Evolutionary conservation across 2,113 vertebrate species (phyloP).

Genomic region (Phycodurus eques): DNA sequence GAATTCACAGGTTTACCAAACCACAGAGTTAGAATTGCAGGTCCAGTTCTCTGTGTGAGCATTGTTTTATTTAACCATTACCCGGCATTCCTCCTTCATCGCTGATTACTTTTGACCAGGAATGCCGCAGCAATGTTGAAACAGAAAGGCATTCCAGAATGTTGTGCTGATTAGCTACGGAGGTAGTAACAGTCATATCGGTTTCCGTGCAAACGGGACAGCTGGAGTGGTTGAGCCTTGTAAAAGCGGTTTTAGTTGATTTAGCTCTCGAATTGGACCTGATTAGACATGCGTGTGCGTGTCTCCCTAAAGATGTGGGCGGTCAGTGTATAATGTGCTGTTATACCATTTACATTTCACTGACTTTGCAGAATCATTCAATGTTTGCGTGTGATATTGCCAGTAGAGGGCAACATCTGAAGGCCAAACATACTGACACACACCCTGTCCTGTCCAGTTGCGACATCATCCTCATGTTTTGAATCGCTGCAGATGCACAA

Average conservation of each 20-base stretch:
- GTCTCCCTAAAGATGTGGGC: not conserved
- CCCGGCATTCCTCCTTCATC: not conserved
- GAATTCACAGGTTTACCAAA: too few relatives aligned
- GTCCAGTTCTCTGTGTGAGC: not conserved
- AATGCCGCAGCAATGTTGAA: not conserved
- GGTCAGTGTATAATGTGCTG: not conserved
- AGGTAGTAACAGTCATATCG: not conserved
- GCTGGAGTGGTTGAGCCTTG: conserved; percentile 1
- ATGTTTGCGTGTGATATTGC: not conserved
- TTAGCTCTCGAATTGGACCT: not conserved
- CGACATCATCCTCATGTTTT: conserved; percentile 5
- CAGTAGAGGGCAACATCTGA: conserved; percentile 20
- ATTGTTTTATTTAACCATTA: not conserved
- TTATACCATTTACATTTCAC: not conserved
- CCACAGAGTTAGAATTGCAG: not conserved
- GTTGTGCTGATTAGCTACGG: conserved; percentile 6
- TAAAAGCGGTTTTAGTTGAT: not conserved
- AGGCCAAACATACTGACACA: not conserved
- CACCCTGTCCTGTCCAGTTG: not conserved
- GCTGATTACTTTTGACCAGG: not conserved
- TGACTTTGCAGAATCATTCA: not conserved
- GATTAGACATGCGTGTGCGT: not conserved
- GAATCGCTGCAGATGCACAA: not conserved
- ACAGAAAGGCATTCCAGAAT: conserved; percentile 1
- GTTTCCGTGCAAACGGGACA: conserved; percentile 3